Conservation (phyloP, 2,113 vertebrate species). For the Amblyornis subalaris region DNA sequence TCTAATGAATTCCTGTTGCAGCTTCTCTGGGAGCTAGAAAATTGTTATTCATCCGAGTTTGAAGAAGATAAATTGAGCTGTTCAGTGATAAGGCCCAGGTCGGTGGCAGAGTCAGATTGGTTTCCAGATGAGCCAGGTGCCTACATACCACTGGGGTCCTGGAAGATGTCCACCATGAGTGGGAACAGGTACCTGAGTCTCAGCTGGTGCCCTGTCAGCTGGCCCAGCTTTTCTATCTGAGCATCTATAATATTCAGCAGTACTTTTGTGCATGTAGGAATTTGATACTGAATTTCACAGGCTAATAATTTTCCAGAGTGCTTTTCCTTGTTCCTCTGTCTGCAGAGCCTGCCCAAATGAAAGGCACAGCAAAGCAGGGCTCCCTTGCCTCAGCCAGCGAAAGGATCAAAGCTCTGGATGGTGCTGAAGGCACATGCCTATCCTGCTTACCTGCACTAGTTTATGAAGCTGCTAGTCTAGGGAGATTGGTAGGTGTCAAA, state of each 20-base stretch:
- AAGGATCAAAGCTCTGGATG: neutral
- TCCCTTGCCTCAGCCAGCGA: neutral
- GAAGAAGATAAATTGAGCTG: neutral
- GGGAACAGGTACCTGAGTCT: neutral
- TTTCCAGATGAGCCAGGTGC: neutral
- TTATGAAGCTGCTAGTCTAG: neutral
- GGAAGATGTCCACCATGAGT: neutral
- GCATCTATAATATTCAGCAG: neutral
- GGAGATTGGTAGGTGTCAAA: neutral
- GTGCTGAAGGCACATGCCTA: neutral
- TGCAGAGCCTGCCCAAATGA: neutral
- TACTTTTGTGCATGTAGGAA: neutral
- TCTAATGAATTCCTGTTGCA: neutral
- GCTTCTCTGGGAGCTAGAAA: neutral
- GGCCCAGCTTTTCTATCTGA: neutral
- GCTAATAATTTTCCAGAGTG: neutral
- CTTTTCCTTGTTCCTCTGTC: neutral
- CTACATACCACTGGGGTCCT: neutral
- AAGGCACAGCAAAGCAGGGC: neutral
- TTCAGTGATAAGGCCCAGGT: neutral
- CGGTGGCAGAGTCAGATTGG: neutral
- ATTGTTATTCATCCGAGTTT: neutral
- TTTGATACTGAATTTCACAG: neutral
- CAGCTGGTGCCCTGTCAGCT: neutral
- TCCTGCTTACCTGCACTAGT: neutral